Conservation (phyloP, 2,888 invertebrate genomes). For the Chelonus formosanus region DNA sequence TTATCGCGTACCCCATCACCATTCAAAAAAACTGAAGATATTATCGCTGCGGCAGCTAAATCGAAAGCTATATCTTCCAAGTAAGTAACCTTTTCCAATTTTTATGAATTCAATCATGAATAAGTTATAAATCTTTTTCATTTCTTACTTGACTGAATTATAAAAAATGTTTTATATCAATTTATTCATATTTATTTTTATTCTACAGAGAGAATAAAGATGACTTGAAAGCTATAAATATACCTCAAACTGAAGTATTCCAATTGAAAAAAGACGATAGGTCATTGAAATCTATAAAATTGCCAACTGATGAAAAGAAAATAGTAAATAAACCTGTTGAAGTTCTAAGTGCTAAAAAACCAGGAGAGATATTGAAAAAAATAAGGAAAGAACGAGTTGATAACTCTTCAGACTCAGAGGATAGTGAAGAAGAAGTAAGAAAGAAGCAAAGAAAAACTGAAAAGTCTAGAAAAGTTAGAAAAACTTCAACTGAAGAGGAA, state of each 20-base stretch:
- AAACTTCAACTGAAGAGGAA: constrained; percentile 65
- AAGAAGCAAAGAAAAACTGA: constrained; percentile 58
- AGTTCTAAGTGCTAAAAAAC: constrained; percentile 49
- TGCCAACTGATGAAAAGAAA: constrained; percentile 57
- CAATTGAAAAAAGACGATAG: constrained; percentile 61
- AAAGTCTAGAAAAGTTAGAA: constrained; percentile 56
- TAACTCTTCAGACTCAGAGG: constrained; percentile 59
- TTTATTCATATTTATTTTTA: not conserved
- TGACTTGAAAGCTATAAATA: constrained; percentile 55
- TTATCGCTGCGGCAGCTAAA: constrained; percentile 52
- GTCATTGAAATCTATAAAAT: constrained; percentile 46
- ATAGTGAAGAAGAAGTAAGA: constrained; percentile 56
- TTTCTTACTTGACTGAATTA: no score
- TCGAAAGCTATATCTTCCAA: constrained; percentile 37
- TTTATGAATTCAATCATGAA: no score
- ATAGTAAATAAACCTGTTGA: constrained; percentile 50
- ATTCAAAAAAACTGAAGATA: constrained; percentile 72
- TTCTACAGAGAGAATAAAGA: constrained; percentile 54
- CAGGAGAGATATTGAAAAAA: constrained; percentile 52
- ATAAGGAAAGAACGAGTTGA: constrained; percentile 56
- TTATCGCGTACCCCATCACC: constrained; percentile 88
- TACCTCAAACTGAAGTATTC: constrained; percentile 52
- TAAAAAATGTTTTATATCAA: no score
- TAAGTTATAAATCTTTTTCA: no score
- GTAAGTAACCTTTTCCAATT: constrained; percentile 17